phyloP scores from a whole-genome alignment of 2,797 vertebrate genomes.

The Capromys pilorides region DNA sequence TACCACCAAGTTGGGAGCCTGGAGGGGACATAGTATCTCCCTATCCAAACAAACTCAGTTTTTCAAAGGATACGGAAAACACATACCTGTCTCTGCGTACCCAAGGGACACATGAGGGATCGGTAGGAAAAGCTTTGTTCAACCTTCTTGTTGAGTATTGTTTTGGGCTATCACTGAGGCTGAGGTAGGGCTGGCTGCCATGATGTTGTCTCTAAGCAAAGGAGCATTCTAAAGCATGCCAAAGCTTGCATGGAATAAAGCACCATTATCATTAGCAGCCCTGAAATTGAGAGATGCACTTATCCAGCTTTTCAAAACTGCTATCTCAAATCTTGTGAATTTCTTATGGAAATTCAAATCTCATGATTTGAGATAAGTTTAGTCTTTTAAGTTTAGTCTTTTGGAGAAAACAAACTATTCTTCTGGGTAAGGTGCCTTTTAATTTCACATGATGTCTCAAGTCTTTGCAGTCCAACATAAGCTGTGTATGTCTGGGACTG shows the following conservation, averaged over 20 bases:
- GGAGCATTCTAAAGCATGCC: not conserved
- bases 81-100: not conserved
- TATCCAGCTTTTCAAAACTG: not conserved
- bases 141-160: rapidly evolving
- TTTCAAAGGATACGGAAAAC: not conserved
- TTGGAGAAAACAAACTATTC: not conserved
- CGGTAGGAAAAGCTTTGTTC: not conserved
- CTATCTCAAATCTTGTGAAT: not conserved
- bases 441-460: conserved; percentile 63
- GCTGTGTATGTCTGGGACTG: conserved; percentile 53
- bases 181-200: not conserved
- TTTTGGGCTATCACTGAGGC: not conserved
- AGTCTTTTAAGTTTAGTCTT: not conserved
- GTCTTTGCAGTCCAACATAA: conserved; percentile 70
- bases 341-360: not conserved
- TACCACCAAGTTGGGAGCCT: not conserved
- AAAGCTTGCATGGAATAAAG: not conserved
- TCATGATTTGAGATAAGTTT: not conserved
- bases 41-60: not conserved
- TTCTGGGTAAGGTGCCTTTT: conserved; percentile 44
- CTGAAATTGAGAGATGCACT: not conserved
- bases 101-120: too few species aligned
- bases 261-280: not conserved
- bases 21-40: not conserved
- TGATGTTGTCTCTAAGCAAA: not conserved